Conservation (phyloP, 2,888 invertebrate species). For the Linnaemya tessellans region DNA sequence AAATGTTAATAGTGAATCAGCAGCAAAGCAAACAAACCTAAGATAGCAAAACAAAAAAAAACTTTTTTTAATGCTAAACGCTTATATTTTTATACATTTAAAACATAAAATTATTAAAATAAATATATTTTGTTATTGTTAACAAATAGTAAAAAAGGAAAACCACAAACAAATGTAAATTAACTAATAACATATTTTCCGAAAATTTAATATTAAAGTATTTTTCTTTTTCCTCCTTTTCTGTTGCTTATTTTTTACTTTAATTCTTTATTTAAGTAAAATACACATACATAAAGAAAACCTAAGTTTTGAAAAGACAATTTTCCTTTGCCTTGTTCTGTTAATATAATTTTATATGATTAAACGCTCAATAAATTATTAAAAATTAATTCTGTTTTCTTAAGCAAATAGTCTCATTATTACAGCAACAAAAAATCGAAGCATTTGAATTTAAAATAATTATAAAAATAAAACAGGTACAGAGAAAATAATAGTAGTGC, state of each 20-base stretch:
- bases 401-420: conserved; percentile 37
- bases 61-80: conserved; percentile 71
- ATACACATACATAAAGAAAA: conserved; percentile 18
- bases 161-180: conserved; percentile 35
- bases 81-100: conserved; percentile 72
- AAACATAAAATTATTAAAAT: conserved; percentile 63
- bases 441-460: neutral
- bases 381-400: conserved; percentile 29
- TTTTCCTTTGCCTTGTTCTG: conserved; percentile 43
- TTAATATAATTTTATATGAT: conserved; percentile 47
- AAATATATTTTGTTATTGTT: conserved; percentile 72
- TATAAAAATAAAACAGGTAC: neutral
- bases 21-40: conserved; percentile 71
- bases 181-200: conserved; percentile 1
- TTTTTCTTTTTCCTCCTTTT: conserved; percentile 21
- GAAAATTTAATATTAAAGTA: conserved; percentile 9
- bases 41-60: conserved; percentile 64
- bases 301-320: conserved; percentile 53
- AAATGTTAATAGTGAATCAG: conserved; percentile 64
- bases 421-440: neutral
- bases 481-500: neutral
- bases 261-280: conserved; percentile 47
- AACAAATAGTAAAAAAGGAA: conserved; percentile 63
- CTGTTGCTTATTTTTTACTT: conserved; percentile 58
- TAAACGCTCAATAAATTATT: conserved; percentile 42